Conservation (phyloP, 1,140 invertebrate species). For the Apis laboriosa region DNA sequence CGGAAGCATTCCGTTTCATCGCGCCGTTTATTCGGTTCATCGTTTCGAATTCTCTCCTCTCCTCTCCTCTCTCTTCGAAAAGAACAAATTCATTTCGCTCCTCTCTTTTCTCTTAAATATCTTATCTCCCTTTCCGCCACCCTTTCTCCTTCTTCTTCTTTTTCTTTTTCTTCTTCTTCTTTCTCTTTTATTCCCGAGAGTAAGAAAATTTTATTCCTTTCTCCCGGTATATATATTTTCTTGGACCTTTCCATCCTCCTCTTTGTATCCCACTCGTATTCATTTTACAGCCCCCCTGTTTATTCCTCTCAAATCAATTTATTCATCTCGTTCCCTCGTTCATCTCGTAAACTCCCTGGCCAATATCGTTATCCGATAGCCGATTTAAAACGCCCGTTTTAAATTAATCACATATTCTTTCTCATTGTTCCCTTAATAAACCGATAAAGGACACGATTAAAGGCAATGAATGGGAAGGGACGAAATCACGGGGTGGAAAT, state of each 20-base stretch:
- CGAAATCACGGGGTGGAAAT: background rate
- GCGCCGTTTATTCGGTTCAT: no score
- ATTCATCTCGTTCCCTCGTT: background rate
- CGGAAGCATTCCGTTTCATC: background rate
- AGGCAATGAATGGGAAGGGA: background rate
- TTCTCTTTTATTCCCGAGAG: background rate
- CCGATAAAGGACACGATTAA: no score
- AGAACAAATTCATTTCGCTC: slow-evolving; percentile 13
- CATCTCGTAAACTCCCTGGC: background rate
- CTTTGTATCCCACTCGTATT: background rate
- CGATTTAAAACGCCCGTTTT: background rate
- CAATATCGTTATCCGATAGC: background rate
- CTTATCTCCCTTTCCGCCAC: background rate
- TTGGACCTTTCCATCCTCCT: background rate
- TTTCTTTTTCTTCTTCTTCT: background rate
- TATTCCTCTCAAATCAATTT: background rate
- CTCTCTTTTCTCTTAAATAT: background rate
- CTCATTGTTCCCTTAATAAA: background rate
- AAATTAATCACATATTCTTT: no score
- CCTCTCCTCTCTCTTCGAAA: background rate
- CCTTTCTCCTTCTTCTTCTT: no score
- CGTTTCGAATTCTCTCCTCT: background rate
- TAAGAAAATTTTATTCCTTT: background rate
- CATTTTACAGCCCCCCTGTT: background rate
- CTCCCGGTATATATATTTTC: slow-evolving; percentile 17